These are phyloP conservation scores for Cheumatopsyche charites DNA, from an alignment of 1,140 invertebrate species.

Conservation along the genomic window DNA sequence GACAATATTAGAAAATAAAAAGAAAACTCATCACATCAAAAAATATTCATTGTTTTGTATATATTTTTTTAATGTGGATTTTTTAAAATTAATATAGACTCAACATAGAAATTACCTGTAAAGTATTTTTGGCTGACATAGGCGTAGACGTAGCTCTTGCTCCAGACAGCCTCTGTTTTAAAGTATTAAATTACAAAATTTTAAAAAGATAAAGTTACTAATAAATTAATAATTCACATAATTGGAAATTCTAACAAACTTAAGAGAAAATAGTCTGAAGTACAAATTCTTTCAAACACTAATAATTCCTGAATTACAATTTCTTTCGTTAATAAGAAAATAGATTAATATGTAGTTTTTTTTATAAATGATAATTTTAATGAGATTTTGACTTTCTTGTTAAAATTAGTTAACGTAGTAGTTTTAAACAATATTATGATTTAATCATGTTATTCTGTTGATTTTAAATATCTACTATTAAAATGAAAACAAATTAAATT, in stretches of 20 bases:
- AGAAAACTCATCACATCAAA: too few relatives aligned
- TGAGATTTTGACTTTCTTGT: background rate
- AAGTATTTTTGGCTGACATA: conserved; percentile 60
- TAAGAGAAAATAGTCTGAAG: too few relatives aligned
- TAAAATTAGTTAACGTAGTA: conserved; percentile 26
- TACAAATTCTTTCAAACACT: too few relatives aligned
- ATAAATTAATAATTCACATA: too few relatives aligned
- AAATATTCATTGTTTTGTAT: too few relatives aligned
- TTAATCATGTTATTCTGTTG: conserved; percentile 31
- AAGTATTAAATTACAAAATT: conserved; percentile 10
- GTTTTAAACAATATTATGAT: conserved; percentile 16
- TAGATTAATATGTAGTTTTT: background rate
- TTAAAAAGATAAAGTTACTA: background rate
- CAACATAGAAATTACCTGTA: conserved; percentile 55
- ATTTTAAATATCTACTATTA: background rate
- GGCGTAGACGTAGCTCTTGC: conserved; percentile 60
- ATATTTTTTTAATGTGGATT: too few relatives aligned
- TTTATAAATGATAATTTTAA: background rate
- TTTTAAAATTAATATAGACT: too few relatives aligned
- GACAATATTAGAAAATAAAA: too few relatives aligned
- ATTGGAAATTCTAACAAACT: too few relatives aligned
- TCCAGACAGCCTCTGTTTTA: conserved; percentile 56
- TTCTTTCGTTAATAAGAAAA: conserved; percentile 14
- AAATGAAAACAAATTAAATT: conserved; percentile 3
- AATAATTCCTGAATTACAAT: too few relatives aligned